Conservation (phyloP, 2,113 vertebrate genomes). For the Barnardius zonarius region DNA sequence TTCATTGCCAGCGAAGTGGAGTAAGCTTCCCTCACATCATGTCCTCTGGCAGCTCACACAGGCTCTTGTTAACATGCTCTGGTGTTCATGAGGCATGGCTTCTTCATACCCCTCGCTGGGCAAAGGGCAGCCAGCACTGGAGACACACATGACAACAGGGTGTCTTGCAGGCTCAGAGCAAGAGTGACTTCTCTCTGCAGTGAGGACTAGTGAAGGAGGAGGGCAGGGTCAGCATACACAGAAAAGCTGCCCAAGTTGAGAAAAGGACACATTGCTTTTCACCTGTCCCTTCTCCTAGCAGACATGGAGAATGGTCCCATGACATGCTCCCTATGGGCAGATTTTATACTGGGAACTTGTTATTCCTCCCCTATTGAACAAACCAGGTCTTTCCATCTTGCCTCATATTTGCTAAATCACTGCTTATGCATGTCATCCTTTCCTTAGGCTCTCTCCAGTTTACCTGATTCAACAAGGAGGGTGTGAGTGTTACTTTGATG, state of each 20-base stretch:
- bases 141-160: rapidly evolving
- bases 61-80: neutral
- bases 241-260: neutral
- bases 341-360: neutral
- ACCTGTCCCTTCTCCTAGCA: neutral
- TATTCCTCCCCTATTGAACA: neutral
- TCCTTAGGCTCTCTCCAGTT: neutral
- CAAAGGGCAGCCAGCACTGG: rapidly evolving
- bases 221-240: neutral
- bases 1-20: neutral
- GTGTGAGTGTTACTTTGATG: neutral
- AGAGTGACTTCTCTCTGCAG: neutral
- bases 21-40: neutral
- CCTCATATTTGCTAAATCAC: neutral
- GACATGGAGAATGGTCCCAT: neutral
- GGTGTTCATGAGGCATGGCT: neutral
- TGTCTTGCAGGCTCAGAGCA: neutral
- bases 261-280: neutral
- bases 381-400: neutral
- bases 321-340: neutral
- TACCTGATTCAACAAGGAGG: neutral
- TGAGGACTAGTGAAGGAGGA: neutral
- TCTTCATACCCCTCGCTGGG: neutral
- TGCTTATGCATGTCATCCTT: neutral
- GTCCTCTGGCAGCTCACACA: neutral